Base-by-base conservation (phyloP, 1,140 invertebrate species). In the Lepidotrigona ventralis region DNA sequence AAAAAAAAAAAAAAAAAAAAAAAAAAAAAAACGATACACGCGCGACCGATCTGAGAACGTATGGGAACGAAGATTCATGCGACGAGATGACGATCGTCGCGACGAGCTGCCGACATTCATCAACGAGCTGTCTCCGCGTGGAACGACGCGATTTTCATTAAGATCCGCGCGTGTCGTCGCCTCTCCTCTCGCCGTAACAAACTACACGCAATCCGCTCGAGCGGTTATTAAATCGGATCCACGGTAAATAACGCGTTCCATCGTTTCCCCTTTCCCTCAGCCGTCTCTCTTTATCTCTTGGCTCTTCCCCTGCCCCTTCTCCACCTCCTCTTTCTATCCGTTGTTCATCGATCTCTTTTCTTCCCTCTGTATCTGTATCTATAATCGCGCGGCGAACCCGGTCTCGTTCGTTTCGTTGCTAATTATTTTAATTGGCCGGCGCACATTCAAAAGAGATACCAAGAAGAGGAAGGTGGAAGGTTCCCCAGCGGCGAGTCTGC, bases 341-440 rank as follows among this genome's bases (percentile, higher is more conserved):
- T 81, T 56, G 17, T 0, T 54, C 76, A 66, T 87, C 79, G 77
- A 79, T 86, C 87, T 85, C 68, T 70, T 72, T 86, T 72, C 63
- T 58, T 60, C 23, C n/a, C 23, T 72, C 81, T 39, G 68, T 85
- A 89, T 85, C 88, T 81, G 85, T 89, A 89, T 89, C 88, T 88
- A 89, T 80, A 89, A 89, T 89, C 88, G 82, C 56, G 77, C 84
- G 75, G 80, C 84, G 79, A 89, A 76, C 39, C 51, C 81, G 78
- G 69, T 83, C 86, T 86, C 88, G 83, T 89, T 90, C 88, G 33
- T 90, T 90, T 90, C 86, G 89, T 90, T 84, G 88, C 89, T 90
- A 90, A 90, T 90, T 90, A 90, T 90, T 90, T 90, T 90, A 90
- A 90, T 90, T 90, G 89, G 89, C 89, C 88, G 89, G 86, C 84